Conservation (phyloP, 2,113 vertebrate genomes). For the Chaetops frenatus region DNA sequence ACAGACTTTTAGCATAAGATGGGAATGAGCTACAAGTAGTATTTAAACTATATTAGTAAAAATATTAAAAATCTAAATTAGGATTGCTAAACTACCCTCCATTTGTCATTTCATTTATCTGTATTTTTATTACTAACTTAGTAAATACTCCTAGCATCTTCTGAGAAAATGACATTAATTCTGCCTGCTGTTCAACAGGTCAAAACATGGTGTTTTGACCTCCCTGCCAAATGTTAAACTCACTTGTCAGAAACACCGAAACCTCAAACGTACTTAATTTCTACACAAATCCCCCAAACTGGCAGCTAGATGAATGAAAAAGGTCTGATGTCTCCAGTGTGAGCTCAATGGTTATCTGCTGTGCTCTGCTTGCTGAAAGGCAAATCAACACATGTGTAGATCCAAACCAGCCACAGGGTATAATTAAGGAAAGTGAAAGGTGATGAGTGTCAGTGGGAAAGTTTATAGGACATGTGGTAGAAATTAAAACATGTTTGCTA, state of each 20-base stretch:
- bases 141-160: background rate
- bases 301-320: background rate
- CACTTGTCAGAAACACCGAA: background rate
- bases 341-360: background rate
- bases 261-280: background rate
- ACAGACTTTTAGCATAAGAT: background rate
- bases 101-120: background rate
- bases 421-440: constrained; percentile 56
- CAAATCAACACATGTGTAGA: background rate
- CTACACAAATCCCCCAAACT: background rate
- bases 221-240: background rate
- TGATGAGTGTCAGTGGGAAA: constrained; percentile 15
- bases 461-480: background rate
- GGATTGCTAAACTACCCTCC: background rate
- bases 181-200: background rate
- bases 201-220: background rate
- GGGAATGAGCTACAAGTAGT: background rate
- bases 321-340: background rate
- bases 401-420: background rate
- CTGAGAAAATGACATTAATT: background rate
- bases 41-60: background rate
- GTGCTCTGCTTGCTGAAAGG: background rate
- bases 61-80: background rate
- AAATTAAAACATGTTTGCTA: background rate
- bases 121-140: background rate